Base-by-base conservation (phyloP, 2,888 invertebrate genomes). In the Brassicogethes aeneus region DNA sequence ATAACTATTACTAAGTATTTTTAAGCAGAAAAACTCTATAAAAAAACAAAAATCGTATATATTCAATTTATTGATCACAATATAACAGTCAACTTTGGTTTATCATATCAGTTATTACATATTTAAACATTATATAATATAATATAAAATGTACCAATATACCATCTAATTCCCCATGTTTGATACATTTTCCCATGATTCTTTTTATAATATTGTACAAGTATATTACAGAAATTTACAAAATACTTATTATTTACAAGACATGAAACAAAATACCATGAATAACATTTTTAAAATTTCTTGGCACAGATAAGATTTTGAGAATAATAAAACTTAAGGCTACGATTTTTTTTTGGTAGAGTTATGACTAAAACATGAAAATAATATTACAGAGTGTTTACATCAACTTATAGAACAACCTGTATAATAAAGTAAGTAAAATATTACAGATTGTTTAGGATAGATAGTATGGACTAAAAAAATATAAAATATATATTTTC, bases 71-170 rank as follows among this genome's bases (percentile, higher is more conserved):
- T 46, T 46, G 39, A 50, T 53, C 53, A 53, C 53, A 53, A 47
- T 50, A 43, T 40, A 52, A 53, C 52, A 53, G 52, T 53, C 53
- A 53, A 50, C 52, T 53, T 53, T 49, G 50, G 47, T 50, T 23
- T 23, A 23, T 23, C 23, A 23, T 23, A 23, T 23, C 23, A 23
- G 23, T 23, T 23, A 23, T n/a, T n/a, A n/a, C n/a, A 23, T 23
- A 23, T 7, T 23, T 23, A 23, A 7, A 23, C 23, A 23, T 23
- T 10, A 7, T 23, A 7, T 23, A 23, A n/a, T n/a, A n/a, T n/a
- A 7, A 23, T 23, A 23, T 23, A 23, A 23, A 23, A 23, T 23
- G 23, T 23, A 23, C 23, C 23, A 23, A 23, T 23, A 23, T 7
- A 7, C 23, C 10, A 23, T 23, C 10, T 23, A 23, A 23, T 5